Evolutionary conservation across 2,113 vertebrate genomes (phyloP).

Genomic region (Campylomormyrus tamandua): DNA sequence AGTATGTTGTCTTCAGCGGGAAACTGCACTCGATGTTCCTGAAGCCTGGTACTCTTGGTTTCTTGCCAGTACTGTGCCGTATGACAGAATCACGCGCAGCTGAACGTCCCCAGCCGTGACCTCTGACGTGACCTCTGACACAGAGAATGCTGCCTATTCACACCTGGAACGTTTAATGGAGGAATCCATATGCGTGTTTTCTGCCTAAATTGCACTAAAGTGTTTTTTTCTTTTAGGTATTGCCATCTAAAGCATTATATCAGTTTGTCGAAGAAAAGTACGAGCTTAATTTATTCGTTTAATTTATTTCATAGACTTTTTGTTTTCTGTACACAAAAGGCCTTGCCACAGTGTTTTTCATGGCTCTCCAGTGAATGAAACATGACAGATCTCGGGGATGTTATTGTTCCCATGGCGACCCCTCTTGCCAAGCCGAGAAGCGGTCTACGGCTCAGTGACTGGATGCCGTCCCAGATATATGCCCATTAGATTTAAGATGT

Average conservation of each 20-base stretch:
- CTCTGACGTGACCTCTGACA: not conserved
- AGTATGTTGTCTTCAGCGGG: not conserved
- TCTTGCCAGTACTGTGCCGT: not conserved
- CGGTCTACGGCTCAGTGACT: not conserved
- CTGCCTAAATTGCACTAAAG: not conserved
- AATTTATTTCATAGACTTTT: not conserved
- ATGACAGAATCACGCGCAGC: not conserved
- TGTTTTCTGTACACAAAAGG: not conserved
- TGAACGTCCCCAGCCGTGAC: not conserved
- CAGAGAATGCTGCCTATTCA: not conserved
- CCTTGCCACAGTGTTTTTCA: not conserved
- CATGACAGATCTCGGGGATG: not conserved
- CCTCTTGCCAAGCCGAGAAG: not conserved
- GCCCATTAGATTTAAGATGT: constrained; percentile 11
- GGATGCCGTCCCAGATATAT: constrained; percentile 8
- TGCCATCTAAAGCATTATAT: not conserved
- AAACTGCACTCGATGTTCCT: not conserved
- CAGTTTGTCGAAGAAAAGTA: not conserved
- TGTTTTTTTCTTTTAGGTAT: not conserved
- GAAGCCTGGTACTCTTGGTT: not conserved
- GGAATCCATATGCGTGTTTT: not conserved
- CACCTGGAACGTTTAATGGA: not conserved
- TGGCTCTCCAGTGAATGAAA: not conserved
- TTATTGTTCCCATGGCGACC: not conserved
- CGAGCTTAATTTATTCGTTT: not conserved